phyloP scores from a whole-genome alignment of 2,888 invertebrate species.

The Mesodorylaimus sp. region DNA sequence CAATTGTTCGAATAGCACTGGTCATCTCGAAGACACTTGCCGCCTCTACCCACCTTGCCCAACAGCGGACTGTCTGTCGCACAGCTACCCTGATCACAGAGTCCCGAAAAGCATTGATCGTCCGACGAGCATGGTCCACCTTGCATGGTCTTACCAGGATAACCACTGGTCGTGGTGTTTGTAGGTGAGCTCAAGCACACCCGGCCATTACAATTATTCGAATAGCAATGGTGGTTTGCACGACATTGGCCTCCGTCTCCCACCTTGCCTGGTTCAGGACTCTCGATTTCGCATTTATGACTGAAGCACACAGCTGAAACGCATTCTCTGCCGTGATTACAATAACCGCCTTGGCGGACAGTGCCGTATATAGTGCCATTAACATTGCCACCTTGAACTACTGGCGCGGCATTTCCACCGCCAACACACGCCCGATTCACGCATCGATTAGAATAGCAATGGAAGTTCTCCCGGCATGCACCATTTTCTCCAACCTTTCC shows the following conservation, averaged over 20 bases:
- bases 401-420: no score
- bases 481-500: neutral
- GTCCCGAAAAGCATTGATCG: neutral
- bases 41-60: neutral
- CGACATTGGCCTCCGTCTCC: neutral
- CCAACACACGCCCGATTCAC: no score
- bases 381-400: no score
- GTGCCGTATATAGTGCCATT: no score
- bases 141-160: no score
- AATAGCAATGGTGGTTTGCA: no score
- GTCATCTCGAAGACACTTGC: neutral
- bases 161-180: no score
- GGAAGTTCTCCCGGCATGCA: neutral
- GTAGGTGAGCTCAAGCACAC: no score
- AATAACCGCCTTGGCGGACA: no score
- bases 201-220: neutral
- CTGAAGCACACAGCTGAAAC: no score
- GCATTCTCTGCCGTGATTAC: no score
- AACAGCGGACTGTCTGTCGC: neutral
- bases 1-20: neutral
- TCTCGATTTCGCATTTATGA: no score
- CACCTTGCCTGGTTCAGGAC: neutral
- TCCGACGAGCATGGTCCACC: neutral
- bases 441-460: conserved; percentile 1
- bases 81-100: neutral